phyloP scores from a whole-genome alignment of 2,797 vertebrate species.

The Schizopygopsis malacanthus region DNA sequence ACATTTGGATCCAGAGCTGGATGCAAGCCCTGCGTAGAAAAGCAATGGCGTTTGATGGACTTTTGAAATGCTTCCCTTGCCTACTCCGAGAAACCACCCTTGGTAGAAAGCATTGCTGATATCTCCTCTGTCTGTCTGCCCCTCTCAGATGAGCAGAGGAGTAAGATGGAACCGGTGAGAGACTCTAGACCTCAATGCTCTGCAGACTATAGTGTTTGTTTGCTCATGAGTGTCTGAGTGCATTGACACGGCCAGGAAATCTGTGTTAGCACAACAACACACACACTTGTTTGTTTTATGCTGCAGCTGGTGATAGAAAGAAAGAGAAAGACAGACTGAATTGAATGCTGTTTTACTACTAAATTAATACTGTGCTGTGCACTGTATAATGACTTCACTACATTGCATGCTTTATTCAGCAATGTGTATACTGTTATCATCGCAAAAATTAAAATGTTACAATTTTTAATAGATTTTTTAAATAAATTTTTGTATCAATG shows the following conservation, averaged over 20 bases:
- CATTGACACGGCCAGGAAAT: slow-evolving; percentile 32
- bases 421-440: background rate
- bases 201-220: slow-evolving; percentile 36
- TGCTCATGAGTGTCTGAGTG: slow-evolving; percentile 26
- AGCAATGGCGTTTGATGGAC: background rate
- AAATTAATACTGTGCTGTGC: background rate
- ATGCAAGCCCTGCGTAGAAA: slow-evolving; percentile 2
- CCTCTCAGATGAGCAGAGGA: slow-evolving; percentile 42
- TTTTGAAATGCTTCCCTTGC: slow-evolving; percentile 11
- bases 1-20: slow-evolving; percentile 28
- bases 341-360: background rate
- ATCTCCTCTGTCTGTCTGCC: slow-evolving; percentile 2
- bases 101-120: slow-evolving; percentile 9
- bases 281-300: slow-evolving; percentile 50
- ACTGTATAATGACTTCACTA: background rate
- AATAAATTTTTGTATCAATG: background rate
- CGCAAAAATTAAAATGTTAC: background rate
- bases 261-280: slow-evolving; percentile 33
- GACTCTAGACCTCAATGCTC: background rate
- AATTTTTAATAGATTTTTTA: background rate
- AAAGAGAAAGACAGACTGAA: slow-evolving; percentile 17
- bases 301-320: slow-evolving; percentile 23
- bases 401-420: background rate
- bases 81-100: background rate
- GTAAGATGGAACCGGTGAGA: slow-evolving; percentile 16